Evolutionary conservation across 2,888 invertebrate genomes (phyloP), one percentile per base, ranked within the genome.

Genomic region (Eupithecia subumbrata): DNA sequence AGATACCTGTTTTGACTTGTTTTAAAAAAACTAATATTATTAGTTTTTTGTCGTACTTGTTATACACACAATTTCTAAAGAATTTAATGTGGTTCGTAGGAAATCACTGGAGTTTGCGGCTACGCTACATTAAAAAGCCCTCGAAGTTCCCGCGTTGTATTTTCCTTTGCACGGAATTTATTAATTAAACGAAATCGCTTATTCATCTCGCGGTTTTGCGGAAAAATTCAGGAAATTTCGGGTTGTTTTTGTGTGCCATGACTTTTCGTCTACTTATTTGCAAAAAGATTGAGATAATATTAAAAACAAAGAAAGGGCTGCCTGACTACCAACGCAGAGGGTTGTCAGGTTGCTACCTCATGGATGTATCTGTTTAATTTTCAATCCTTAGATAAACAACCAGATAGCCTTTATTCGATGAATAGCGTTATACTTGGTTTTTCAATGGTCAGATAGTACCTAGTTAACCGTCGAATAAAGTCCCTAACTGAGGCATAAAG

Each of bases 141-240:
- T 76, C 76, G 52, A 79, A 81, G 75, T 78, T 76, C 56, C 77
- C 64, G 77, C 66, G 71, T 77, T 81, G 77, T 76, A 25, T 60
- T 60, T 60, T 25, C 60, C 60, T 25, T 5, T 72, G 22, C 56
- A 60, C 45, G 75, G 80, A 80, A 81, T 80, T 80, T 79, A 78
- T 78, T 81, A 80, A 81, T 80, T 80, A 81, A 77, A 79, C 76
- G 69, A 78, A 80, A 80, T 80, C 78, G 78, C 76, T 77, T 76
- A 75, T 74, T 76, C 77, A 77, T 77, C 74, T 74, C 70, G 74
- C 71, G 69, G 73, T 79, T 77, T 56, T 8, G 73, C 52, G 60
- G 34, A 71, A 75, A 75, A 77, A 72, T 74, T 30, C 37, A 16
- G 68, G 34, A 71, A 71, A 52, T 64, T 77, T 72, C 52, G 37